Base-by-base conservation (phyloP, 2,888 invertebrate species). In the Drosophila pseudotakahashii region DNA sequence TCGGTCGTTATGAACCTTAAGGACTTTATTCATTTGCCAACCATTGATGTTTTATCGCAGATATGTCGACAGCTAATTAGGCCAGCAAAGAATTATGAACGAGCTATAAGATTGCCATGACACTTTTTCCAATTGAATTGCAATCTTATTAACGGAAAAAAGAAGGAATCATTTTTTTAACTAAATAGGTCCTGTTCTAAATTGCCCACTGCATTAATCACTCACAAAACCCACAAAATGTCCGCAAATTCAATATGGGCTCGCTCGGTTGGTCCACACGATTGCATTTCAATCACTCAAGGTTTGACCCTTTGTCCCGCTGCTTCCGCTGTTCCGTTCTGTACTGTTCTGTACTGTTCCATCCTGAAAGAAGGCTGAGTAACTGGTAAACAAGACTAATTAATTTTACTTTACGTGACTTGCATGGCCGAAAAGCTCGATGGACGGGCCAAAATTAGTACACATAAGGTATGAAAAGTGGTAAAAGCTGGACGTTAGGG, bases 371-470 rank as follows among this genome's bases (percentile, higher is more conserved):
- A 50, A 48, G 61, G 68, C 78, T 63, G 75, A 68, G 69, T 77
- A 79, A 73, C 72, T 68, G 80, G 76, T 76, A 81, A 68, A 64
- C 86, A 77, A 70, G 78, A 76, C 81, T 81, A 81, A 81, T 81
- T 81, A 81, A 81, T 81, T 81, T 86, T 47, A 36, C 58, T 45
- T 70, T 86, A 78, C 86, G 81, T 81, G 81, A 82, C 86, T 78
- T 63, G 81, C 83, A 86, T 81, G 73, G 47, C 47, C 63, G 75
- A 79, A 51, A 34, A 30, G 30, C 7, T 48, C 48, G 36, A 61
- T 52, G 23, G 11, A 10, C 37, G 44, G 41, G 30, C 45, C 7
- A 32, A 59, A 73, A 72, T 72, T 57, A 73, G 72, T 73, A 39
- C 64, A 57, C 73, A 73, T 72, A 52, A 69, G 72, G 52, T 58